phyloP scores from a whole-genome alignment of 2,113 vertebrate species.

The Narcine bancroftii region DNA sequence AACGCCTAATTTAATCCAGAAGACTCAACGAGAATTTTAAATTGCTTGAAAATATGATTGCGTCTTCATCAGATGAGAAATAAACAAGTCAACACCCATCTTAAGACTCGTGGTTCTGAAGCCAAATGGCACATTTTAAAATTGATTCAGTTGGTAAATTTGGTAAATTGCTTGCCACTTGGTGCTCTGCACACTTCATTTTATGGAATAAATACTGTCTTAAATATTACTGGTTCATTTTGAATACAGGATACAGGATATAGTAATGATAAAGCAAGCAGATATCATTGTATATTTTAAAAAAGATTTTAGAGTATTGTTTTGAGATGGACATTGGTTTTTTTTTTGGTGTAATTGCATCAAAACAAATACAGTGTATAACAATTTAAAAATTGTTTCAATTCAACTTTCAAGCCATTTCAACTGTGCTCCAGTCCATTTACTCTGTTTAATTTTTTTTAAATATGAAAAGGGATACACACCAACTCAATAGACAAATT shows the following conservation, averaged over 20 bases:
- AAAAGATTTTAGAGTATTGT: neutral
- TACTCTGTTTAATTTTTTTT: neutral
- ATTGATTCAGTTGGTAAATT: neutral
- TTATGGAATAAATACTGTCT: neutral
- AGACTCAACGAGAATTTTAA: neutral
- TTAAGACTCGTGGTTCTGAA: neutral
- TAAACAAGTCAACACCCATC: neutral
- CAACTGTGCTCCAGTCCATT: neutral
- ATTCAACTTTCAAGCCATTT: neutral
- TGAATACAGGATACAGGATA: neutral
- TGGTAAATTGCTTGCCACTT: neutral
- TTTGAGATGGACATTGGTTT: neutral
- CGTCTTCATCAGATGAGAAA: neutral
- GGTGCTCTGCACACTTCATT: neutral
- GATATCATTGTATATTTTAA: neutral
- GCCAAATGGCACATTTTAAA: conserved; percentile 1
- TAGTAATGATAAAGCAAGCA: neutral
- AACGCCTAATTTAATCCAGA: neutral
- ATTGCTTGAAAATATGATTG: neutral
- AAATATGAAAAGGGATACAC: neutral
- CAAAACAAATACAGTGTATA: no score
- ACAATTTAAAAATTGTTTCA: neutral
- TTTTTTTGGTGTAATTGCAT: neutral
- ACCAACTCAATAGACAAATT: neutral
- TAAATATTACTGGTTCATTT: neutral